Evolutionary conservation across 1,140 invertebrate genomes (phyloP), one percentile per base, ranked within the genome.

Genomic region (Nasonia vitripennis): DNA sequence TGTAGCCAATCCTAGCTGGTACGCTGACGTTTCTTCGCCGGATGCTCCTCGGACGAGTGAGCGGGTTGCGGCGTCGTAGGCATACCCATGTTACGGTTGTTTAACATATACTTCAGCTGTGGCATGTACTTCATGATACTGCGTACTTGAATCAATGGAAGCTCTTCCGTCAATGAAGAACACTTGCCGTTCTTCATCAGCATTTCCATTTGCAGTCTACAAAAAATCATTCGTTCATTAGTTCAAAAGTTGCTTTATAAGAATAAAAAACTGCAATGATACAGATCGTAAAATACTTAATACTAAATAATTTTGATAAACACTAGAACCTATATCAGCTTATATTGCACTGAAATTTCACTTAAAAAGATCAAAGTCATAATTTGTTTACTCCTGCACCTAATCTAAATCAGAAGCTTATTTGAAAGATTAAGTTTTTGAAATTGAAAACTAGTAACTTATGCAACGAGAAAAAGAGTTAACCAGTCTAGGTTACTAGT

Each of bases 111-210:
- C 90, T 96, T 96, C 91, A 97, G 93, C 91, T 97, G 97, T n/a
- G 96, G 96, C 96, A 97, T 97, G 91, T 95, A 97, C 87, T 96
- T 95, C 93, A 97, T 96, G 79, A 98, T 96, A 92, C 96, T 96
- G 84, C 96, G 95, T 82, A 97, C 96, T 93, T 96, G 96, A 70
- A 98, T 96, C 84, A 98, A 92, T 37, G 96, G 95, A 87, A 96
- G 89, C 68, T 93, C 93, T 78, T 95, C 95, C 83, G 93, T 95
- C 71, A 95, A 90, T 23, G 95, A 95, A 87, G 95, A 95, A 91
- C 95, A 96, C 89, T 96, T 97, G 84, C 96, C 96, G 77, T 95
- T 95, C 87, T 96, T 95, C 88, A 95, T 94, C 17, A 97, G 93
- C 81, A 96, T 95, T 91, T 96, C 95, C 92, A 96, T 95, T 92